Percentiles rank a stretch among this genome's conserved stretches.
Evolutionary conservation across 2,797 vertebrate species (phyloP).

Genomic region (Melanitta fusca): DNA sequence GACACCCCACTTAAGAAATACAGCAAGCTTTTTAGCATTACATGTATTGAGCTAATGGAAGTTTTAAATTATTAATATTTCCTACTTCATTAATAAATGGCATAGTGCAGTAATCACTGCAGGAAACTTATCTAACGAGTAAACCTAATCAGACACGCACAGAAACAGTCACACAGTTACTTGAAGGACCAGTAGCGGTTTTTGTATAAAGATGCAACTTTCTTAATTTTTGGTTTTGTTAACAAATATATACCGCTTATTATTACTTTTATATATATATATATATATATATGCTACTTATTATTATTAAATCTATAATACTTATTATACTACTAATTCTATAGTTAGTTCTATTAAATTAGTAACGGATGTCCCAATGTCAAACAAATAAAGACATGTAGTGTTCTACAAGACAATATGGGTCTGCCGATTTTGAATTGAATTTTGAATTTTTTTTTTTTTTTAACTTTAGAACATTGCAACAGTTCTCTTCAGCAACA

Average conservation of each 20-base stretch:
- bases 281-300: too few species aligned
- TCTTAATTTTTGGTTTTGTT: not conserved
- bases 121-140: not conserved
- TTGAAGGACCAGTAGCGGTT: not conserved
- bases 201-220: not conserved
- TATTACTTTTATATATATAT: too few species aligned
- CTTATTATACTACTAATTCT: not conserved
- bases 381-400: not conserved
- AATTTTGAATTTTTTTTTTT: not conserved
- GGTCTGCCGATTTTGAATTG: not conserved
- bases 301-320: too few species aligned
- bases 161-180: not conserved
- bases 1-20: not conserved
- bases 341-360: not conserved
- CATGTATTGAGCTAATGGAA: conserved; percentile 26
- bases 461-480: not conserved
- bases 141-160: not conserved
- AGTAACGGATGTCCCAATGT: not conserved
- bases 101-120: not conserved
- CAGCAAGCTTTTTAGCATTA: not conserved
- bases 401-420: not conserved
- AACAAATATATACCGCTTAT: not conserved
- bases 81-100: conserved; percentile 33
- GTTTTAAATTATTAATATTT: conserved; percentile 45
- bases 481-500: not conserved